Base-by-base conservation (phyloP, 2,888 invertebrate species). In the Alitta virens region DNA sequence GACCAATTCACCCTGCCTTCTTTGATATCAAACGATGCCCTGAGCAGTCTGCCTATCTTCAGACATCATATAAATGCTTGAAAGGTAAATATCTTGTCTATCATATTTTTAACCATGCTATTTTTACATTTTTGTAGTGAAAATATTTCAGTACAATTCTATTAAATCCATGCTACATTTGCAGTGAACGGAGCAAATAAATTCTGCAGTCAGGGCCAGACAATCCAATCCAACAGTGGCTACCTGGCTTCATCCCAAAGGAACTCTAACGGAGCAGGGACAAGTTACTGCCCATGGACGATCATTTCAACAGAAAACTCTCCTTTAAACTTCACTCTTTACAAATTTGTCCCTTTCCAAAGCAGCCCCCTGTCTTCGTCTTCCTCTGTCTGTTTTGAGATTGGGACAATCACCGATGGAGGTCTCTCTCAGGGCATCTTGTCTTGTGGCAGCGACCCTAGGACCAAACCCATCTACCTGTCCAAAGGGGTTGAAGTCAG, bases 301-400 rank as follows among this genome's bases (percentile, higher is more conserved):
- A 40, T 56, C 42, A 40, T 26, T 26, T 40, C 26, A 9, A 40
- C 38, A 5, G 43, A n/a, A 9, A 43, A 43, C 9, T 26, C 40
- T n/a, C 56, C 42, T 1, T 9, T 56, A 1, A 56, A 56, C 56
- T 43, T 56, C 42, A 56, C 56, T 25, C 56, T 56, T 9, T 56
- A 42, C 56, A 56, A 56, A 26, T 56, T 56, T 25, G 56, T 43
- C 1, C 56, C 42, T 1, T 56, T 42, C 24, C 42, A 40, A 1
- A 40, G 56, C 12, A 24, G 42, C 14, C 42, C 40, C 23, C 56
- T 56, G 42, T 43, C 56, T 14, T 40, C 56, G 42, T 40, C 40
- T n/a, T 43, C 56, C 56, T 25, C 25, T 14, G 56, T 56, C 21
- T 56, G 56, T 24, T 56, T 43, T 25, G 56, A 56, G 56, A 56